Evolutionary conservation across 2,797 vertebrate species (phyloP).

Genomic region (Okamejei kenojei): DNA sequence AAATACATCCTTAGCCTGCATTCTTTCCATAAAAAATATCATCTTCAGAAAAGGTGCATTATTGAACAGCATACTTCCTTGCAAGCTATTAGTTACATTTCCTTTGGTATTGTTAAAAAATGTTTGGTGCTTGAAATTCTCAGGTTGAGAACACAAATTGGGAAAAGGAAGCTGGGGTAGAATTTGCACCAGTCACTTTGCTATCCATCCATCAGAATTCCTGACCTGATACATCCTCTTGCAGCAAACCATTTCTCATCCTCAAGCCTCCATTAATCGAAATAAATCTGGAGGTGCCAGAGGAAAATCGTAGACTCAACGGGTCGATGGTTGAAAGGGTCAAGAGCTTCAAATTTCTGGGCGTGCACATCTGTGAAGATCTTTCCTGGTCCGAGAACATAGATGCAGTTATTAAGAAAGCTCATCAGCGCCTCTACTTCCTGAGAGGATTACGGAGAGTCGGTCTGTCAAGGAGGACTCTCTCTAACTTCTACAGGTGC

Average conservation of each 20-base stretch:
- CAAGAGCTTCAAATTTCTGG: no score
- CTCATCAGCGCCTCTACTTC: no score
- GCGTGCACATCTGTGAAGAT: no score
- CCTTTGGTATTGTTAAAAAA: background rate
- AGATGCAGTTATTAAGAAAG: no score
- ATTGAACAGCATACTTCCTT: background rate
- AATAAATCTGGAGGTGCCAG: background rate
- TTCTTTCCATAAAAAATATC: no score
- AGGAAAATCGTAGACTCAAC: background rate
- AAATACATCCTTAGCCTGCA: no score
- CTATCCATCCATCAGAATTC: background rate
- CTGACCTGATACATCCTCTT: background rate
- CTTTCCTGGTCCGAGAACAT: no score
- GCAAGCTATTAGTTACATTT: background rate
- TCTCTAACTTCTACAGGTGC: no score
- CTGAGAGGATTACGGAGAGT: no score
- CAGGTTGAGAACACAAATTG: background rate
- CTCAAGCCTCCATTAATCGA: background rate
- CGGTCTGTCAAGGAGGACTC: no score
- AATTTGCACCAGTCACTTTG: background rate
- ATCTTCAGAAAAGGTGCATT: background rate
- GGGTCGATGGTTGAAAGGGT: no score
- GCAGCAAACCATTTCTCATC: background rate
- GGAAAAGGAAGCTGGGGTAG: background rate
- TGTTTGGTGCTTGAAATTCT: background rate